These are phyloP conservation scores for Drosophila mulleri DNA, from an alignment of 2,888 invertebrate genomes.

Conservation along the genomic window DNA sequence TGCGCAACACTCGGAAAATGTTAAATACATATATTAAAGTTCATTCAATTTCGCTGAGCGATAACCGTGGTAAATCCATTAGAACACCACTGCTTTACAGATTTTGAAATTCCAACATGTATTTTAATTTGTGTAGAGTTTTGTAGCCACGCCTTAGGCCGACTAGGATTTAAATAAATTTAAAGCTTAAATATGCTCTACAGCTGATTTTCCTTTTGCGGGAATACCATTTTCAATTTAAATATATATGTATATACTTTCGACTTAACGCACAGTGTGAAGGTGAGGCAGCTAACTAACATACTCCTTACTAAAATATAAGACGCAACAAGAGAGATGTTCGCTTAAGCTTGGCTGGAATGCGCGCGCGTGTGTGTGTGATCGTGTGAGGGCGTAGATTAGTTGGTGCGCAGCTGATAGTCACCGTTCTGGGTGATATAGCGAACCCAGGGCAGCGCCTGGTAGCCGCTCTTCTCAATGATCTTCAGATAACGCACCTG, in stretches of 20 bases:
- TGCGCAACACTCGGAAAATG: not conserved
- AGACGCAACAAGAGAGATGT: constrained; percentile 33
- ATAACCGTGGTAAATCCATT: not conserved
- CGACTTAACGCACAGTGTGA: constrained; percentile 64
- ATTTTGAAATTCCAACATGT: not conserved
- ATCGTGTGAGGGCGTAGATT: constrained; percentile 66
- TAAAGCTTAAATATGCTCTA: constrained; percentile 12
- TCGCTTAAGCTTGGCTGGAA: constrained; percentile 72
- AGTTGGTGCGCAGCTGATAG: constrained; percentile 98
- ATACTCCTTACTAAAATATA: constrained; percentile 35
- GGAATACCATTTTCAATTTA: constrained; percentile 23
- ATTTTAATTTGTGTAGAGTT: not conserved
- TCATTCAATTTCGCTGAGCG: not conserved
- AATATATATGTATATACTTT: constrained; percentile 47
- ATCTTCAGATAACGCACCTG: constrained; percentile 91
- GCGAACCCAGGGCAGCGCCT: constrained; percentile 99
- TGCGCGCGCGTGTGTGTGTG: constrained; percentile 35
- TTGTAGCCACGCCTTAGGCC: constrained; percentile 8
- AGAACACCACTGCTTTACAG: not conserved
- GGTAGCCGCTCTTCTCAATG: constrained; percentile 99
- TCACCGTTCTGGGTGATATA: constrained; percentile 99
- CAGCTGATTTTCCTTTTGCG: constrained; percentile 21
- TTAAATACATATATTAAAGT: not conserved
- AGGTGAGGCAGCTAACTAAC: constrained; percentile 60
- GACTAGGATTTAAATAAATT: not conserved